Base-by-base conservation (phyloP, 2,797 vertebrate species). In the Erithacus rubecula region DNA sequence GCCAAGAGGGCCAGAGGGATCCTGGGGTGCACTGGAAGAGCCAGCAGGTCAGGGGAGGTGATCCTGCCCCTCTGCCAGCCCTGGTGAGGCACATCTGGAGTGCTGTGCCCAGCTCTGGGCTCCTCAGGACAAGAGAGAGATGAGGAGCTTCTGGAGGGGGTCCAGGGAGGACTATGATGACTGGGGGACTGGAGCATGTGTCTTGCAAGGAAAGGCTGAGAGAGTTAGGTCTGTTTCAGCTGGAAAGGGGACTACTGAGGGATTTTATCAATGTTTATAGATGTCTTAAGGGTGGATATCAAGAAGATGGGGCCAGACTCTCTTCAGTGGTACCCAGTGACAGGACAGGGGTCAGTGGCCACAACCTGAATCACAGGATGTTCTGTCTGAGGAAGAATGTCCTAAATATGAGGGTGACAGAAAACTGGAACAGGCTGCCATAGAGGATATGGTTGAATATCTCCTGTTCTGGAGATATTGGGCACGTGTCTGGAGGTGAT, bases 41-140 rank as follows among this genome's bases (percentile, higher is more conserved):
- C 51, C 51, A 4, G 10, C 37, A 60, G 46, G 22, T 11, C 5
- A 3, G 3, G 56, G 30, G 12, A 15, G 26, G 15, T 4, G 36
- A n/a, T 37, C 19, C 59, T 64, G 67, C 3, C 4, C 19, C 43
- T 70, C 51, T 64, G 0, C 46, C n/a, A 2, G n/a, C 27, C n/a
- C 63, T 46, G 29, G 23, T 16, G 46, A 68, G 71, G 29, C 37
- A 68, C 19, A 37, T 29, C n/a, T 39, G 63, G 23, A n/a, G 9
- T n/a, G 29, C 29, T 60, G 53, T 37, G 63, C 11, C 9, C 39
- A 17, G 15, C 0, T 22, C 27, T 79, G 32, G 27, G 11, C 11
- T 64, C 27, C 7, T 0, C 19, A 13, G 32, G 1, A 0, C 13
- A 21, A 37, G 26, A 36, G 26, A 36, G 27, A 29, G 34, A 47